Evolutionary conservation across 2,888 invertebrate species (phyloP), one percentile per base, ranked within the genome.

Genomic region (Coenonympha glycerion): DNA sequence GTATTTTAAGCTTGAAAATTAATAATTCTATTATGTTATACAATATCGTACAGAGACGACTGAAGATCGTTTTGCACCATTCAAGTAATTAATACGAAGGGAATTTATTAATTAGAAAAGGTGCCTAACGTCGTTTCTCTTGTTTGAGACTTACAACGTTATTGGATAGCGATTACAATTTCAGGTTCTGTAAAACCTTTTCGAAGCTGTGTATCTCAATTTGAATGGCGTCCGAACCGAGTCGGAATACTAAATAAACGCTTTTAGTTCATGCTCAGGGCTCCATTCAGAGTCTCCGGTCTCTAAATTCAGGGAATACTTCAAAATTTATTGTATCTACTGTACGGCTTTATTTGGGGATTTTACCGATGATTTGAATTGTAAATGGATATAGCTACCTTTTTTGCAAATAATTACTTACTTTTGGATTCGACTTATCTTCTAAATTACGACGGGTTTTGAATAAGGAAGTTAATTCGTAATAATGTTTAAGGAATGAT

Each of bases 231-330:
- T 55, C 58, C 57, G 55, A 52, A 59, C 63, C 49, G 50, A 53
- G 52, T 56, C 56, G 58, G 59, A 62, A 59, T 63, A 60, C 55
- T 60, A 60, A 62, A 58, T 56, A 63, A 57, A 49, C 47, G 50
- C 54, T 54, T 47, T 60, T 59, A 57, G 53, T 52, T 53, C 47
- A 46, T 56, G 41, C 37, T 45, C 11, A 24, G 40, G 40, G 39
- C 44, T 51, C 40, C 39, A 51, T 53, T 50, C 50, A 28, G 31
- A 18, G 42, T 19, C 41, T 37, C 39, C 53, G 47, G 37, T 39
- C 45, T 36, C 40, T 46, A 26, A 52, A 49, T 49, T 40, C 46
- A 19, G 21, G 50, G 42, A 52, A 47, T 42, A 47, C 22, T 45
- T 34, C 24, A 16, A 33, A 22, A 33, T 34, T 33, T 45, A 34